Conservation (phyloP, 2,797 vertebrate genomes). For the Alectoris magna region DNA sequence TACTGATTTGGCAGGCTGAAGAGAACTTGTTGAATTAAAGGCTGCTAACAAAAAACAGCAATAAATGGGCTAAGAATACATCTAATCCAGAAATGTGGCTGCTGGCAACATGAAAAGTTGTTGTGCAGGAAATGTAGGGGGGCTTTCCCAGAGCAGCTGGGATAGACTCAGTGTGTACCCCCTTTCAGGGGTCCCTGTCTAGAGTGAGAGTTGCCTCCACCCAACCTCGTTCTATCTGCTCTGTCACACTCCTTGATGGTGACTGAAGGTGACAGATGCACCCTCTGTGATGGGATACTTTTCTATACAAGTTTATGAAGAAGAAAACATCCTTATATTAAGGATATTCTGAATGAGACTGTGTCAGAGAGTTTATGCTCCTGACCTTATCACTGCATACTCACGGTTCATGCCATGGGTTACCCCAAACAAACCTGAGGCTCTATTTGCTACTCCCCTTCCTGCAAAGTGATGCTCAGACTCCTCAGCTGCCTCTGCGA, state of each 20-base stretch:
- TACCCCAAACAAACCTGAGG: not conserved
- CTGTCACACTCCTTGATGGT: not conserved
- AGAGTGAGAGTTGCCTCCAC: not conserved
- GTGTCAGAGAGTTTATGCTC: not conserved
- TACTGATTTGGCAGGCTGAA: not conserved
- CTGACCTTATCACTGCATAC: not conserved
- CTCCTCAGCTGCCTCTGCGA: not conserved
- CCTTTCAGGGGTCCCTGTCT: not conserved
- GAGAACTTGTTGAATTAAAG: not conserved
- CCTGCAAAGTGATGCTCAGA: not conserved
- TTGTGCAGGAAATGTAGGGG: accelerated
- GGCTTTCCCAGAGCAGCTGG: not conserved
- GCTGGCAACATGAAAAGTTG: not conserved
- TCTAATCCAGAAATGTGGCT: not conserved
- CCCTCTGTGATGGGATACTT: not conserved
- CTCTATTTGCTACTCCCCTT: not conserved
- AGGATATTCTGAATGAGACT: not conserved
- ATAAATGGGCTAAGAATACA: not conserved
- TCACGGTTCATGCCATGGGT: not conserved
- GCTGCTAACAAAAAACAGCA: not conserved
- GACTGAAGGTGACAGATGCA: not conserved
- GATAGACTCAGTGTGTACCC: not conserved
- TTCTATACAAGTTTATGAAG: not conserved
- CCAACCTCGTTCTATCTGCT: not conserved
- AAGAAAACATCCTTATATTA: not conserved